A percentile compares a stretch with the other conserved stretches of the same genome.
Conservation (phyloP, 2,113 vertebrate species). For the Maylandia zebra region DNA sequence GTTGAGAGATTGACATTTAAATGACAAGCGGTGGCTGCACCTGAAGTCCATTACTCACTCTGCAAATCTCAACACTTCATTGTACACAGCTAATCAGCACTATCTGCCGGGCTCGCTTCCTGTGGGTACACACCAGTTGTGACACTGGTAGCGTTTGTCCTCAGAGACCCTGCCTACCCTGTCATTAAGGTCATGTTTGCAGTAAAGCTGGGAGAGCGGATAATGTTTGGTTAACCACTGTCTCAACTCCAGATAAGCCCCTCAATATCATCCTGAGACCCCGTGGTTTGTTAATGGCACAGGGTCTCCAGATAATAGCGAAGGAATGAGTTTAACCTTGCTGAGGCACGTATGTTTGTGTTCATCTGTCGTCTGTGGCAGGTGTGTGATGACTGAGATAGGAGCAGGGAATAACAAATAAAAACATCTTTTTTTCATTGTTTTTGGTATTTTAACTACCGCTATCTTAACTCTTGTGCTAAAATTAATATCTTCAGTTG, state of each 20-base stretch:
- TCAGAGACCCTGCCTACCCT: not conserved
- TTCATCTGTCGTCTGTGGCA: conserved; percentile 9
- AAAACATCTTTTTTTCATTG: not conserved
- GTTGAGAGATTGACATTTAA: not conserved
- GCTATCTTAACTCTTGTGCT: not conserved
- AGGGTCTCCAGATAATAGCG: conserved; percentile 9
- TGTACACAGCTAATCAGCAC: not conserved
- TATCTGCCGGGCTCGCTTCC: not conserved
- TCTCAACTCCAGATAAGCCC: conserved; percentile 38
- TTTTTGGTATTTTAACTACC: not conserved
- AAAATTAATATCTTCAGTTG: not conserved
- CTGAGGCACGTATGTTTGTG: not conserved
- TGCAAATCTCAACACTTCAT: not conserved
- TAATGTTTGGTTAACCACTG: conserved; percentile 46
- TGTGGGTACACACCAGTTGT: not conserved
- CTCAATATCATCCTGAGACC: conserved; percentile 10
- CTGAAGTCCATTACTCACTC: not conserved
- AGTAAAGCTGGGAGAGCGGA: not conserved
- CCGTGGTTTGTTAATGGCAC: conserved; percentile 9
- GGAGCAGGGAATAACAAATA: not conserved
- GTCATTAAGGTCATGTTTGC: conserved; percentile 23
- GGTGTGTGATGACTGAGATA: conserved; percentile 41
- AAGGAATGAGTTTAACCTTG: not conserved
- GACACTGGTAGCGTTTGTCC: not conserved
- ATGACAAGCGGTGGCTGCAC: not conserved